Conservation (phyloP, 92 coral and sea anemone species). For the Epizoanthus stellaris region DNA sequence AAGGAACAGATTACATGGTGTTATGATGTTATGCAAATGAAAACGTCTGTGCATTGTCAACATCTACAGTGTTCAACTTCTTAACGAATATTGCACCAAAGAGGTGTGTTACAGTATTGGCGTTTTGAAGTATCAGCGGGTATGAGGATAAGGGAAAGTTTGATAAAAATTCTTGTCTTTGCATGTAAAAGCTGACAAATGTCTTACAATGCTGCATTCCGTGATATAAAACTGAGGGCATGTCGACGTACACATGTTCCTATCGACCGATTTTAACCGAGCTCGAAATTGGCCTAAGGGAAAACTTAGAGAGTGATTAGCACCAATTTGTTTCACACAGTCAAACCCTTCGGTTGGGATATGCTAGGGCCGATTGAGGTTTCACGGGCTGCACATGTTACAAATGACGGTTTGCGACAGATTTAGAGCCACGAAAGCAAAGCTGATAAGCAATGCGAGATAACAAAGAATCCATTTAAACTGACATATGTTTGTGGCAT, state of each 20-base stretch:
- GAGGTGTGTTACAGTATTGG: too few relatives aligned
- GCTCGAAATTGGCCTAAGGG: neutral
- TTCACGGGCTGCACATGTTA: neutral
- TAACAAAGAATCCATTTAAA: neutral
- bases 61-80: too few relatives aligned
- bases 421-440: neutral
- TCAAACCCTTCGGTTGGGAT: too few relatives aligned
- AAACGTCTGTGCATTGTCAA: too few relatives aligned
- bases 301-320: neutral
- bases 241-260: neutral
- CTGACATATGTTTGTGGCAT: slow-evolving; percentile 6
- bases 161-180: neutral
- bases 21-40: too few relatives aligned
- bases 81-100: too few relatives aligned
- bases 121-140: too few relatives aligned
- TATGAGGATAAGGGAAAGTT: too few relatives aligned
- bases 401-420: neutral
- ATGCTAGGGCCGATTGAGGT: neutral
- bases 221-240: neutral
- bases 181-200: neutral
- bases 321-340: neutral
- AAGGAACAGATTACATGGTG: too few relatives aligned
- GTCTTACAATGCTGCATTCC: neutral
- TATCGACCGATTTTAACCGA: too few relatives aligned
- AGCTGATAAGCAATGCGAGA: neutral